These are phyloP conservation scores for Oscheius sp. DNA, from an alignment of 2,888 invertebrate species.

Conservation along the genomic window DNA sequence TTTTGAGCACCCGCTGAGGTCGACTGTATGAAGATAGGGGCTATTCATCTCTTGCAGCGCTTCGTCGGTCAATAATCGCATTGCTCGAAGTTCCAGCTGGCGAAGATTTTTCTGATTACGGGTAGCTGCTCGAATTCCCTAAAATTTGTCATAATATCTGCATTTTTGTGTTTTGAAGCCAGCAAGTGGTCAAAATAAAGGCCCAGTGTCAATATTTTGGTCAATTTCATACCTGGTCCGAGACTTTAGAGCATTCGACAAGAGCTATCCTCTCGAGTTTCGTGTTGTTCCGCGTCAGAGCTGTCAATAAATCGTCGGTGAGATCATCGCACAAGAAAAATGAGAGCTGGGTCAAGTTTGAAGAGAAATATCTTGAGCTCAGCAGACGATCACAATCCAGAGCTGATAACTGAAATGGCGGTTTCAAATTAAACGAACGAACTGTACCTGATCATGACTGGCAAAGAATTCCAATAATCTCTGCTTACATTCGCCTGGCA, in stretches of 20 bases:
- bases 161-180: no score
- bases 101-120: conserved; percentile 55
- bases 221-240: conserved; percentile 50
- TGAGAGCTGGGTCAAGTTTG: conserved; percentile 59
- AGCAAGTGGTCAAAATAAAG: not conserved
- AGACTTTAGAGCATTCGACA: conserved; percentile 69
- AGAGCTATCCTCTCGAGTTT: conserved; percentile 64
- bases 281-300: conserved; percentile 59
- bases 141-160: no score
- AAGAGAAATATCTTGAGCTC: conserved; percentile 61
- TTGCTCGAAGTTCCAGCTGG: conserved; percentile 61
- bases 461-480: conserved; percentile 66
- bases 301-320: conserved; percentile 55
- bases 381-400: conserved; percentile 62
- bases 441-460: conserved; percentile 67
- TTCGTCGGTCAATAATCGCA: conserved; percentile 62
- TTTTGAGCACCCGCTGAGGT: conserved; percentile 69
- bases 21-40: conserved; percentile 61
- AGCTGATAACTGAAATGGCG: conserved; percentile 56
- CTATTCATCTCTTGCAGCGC: conserved; percentile 61
- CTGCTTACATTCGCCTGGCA: conserved; percentile 68
- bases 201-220: no score
- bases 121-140: conserved; percentile 64
- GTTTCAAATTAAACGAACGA: not conserved
- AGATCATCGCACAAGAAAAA: conserved; percentile 67